Evolutionary conservation across 2,888 invertebrate genomes (phyloP), one percentile per base, ranked within the genome.

Genomic region (Caenorhabditis sp.): DNA sequence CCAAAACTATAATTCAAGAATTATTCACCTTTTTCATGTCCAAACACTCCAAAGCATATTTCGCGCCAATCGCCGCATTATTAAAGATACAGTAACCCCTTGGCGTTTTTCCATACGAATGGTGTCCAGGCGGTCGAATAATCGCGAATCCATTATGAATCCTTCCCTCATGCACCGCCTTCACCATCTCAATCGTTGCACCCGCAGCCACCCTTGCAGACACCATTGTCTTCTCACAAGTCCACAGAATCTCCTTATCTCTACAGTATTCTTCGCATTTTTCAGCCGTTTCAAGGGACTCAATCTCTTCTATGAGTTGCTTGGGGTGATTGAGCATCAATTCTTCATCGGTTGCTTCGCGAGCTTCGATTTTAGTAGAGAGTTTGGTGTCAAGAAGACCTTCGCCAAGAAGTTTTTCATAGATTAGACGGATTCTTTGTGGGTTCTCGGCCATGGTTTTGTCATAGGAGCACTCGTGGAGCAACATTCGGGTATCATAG

Each of bases 71-170:
- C 56, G 95, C 95, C 67, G 97, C 93, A 63, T 95, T 95, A 91
- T 99, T 99, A 91, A 97, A 99, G 91, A 95, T 97, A 89, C 99
- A 99, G 90, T 97, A 99, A 63, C 97, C 97, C 88, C 76, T 76
- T 21, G 82, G 74, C 20, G 68, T 52, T 52, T 71, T 79, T n/a
- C 80, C 83, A 56, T 97, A 97, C 0, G 97, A 96, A 85, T 91
- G 91, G 82, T 91, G 91, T 17, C 95, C 95, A 0, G 97, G 97
- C 10, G 97, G 97, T 73, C 97, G 92, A 38, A 97, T 96, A 58
- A 97, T 93, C 12, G 97, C 97, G 89, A 97, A 95, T 23, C 96
- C 97, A 90, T 92, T 95, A 20, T 79, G 76, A 10, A 81, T 71
- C 43, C 78, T 79, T 31, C 67, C 67, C 49, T 82, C 80, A 1